Evolutionary conservation across 2,797 vertebrate species (phyloP), one percentile per base, ranked within the genome.

Genomic region (Pogonophryne albipinna): DNA sequence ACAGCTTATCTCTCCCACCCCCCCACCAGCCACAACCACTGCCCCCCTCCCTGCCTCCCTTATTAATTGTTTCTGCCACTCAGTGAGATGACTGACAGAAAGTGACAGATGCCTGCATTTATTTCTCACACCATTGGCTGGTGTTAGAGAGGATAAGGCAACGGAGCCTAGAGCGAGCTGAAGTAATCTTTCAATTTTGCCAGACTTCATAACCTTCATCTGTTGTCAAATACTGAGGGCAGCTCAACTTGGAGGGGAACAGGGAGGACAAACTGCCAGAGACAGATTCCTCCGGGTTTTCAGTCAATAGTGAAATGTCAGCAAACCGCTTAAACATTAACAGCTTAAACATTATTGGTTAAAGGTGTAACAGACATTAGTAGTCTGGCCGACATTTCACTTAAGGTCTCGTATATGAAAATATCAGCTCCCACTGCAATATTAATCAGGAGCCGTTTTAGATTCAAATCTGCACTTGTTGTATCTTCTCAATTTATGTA

Each of bases 51-150:
- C 34, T 65, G 65, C 55, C 70, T 59, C 59, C 74, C 65, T 71
- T 79, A 81, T 86, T 86, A 92, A 91, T 89, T 85, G 85, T 85
- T 86, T 85, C 87, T 91, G 87, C 80, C 90, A 85, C 83, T 92
- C 86, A 89, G 74, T 70, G 62, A 80, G 76, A 88, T 89, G 87
- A 90, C 83, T 83, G 80, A 27, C 73, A 61, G 63, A 85, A 83
- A 87, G 69, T 80, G 85, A 89, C 77, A 88, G 81, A 78, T 83
- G 78, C 70, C 41, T 59, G 31, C 46, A 0, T 69, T 61, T 60
- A 23, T 79, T 66, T 7, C 59, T 55, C 60, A 42, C 47, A 41
- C 60, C 45, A 59, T n/a, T 19, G 58, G 20, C 16, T 74, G 76
- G 82, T 85, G 79, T 86, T 80, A 73, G 44, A 44, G 66, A 67